A percentile compares a stretch with the other conserved stretches of the same genome.
Evolutionary conservation across 1,140 invertebrate genomes (phyloP).

Genomic region (Phortica variegata): DNA sequence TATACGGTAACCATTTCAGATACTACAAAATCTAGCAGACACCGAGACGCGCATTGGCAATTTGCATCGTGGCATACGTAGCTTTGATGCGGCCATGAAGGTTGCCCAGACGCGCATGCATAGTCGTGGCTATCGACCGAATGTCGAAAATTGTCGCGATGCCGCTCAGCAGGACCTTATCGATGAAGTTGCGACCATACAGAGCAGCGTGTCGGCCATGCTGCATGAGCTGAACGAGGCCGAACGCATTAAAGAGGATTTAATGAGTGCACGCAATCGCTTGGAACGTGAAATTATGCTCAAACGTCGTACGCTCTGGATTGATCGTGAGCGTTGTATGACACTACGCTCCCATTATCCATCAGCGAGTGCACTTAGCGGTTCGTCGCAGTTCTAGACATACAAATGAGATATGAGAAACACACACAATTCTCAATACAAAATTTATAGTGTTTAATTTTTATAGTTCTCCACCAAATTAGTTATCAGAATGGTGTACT

Average conservation of each 20-base stretch:
- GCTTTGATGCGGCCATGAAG: conserved; percentile 72
- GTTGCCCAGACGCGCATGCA: conserved; percentile 75
- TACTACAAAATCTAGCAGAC: conserved; percentile 67
- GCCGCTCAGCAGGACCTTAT: conserved; percentile 69
- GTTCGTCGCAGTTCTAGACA: conserved; percentile 30
- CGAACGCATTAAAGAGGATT: conserved; percentile 61
- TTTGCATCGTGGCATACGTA: conserved; percentile 63
- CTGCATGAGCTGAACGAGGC: conserved; percentile 63
- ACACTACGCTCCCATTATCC: conserved; percentile 68
- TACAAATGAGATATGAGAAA: neutral
- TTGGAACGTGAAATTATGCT: conserved; percentile 73
- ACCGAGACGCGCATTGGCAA: conserved; percentile 69
- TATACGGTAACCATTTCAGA: conserved; percentile 57
- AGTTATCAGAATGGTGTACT: too few relatives aligned
- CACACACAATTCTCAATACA: too few relatives aligned
- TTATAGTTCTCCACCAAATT: too few relatives aligned
- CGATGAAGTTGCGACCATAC: conserved; percentile 70
- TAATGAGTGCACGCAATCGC: conserved; percentile 64
- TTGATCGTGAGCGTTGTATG: conserved; percentile 68
- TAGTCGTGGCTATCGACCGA: conserved; percentile 66
- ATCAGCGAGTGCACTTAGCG: conserved; percentile 65
- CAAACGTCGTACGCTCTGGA: conserved; percentile 69
- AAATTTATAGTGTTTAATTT: conserved; percentile 5
- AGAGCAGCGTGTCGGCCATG: conserved; percentile 66
- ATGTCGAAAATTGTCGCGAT: conserved; percentile 73